Percentiles rank a stretch among this genome's conserved stretches.
These are phyloP conservation scores for Drosophila pandora DNA, from an alignment of 1,140 invertebrate genomes.

Conservation along the genomic window DNA sequence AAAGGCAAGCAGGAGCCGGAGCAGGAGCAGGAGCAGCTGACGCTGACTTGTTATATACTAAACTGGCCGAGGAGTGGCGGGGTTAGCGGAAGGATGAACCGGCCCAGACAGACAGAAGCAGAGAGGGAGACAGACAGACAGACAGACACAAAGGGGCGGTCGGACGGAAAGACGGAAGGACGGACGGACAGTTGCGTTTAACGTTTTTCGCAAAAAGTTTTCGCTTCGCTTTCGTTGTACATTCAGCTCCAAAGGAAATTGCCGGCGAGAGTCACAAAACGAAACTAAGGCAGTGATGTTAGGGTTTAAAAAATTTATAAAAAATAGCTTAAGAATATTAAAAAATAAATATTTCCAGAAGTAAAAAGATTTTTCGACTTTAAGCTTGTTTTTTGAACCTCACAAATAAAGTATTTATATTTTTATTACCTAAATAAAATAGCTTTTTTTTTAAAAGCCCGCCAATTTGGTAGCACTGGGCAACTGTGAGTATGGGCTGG, in stretches of 20 bases:
- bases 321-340: neutral
- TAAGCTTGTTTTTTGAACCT: too few relatives aligned
- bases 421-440: neutral
- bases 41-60: conserved; percentile 82
- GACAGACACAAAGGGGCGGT: conserved; percentile 46
- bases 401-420: neutral
- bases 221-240: conserved; percentile 66
- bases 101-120: conserved; percentile 46
- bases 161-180: conserved; percentile 37
- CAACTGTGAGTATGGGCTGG: neutral
- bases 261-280: conserved; percentile 38
- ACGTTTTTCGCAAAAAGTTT: conserved; percentile 78
- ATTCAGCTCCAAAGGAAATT: conserved; percentile 58
- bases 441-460: neutral
- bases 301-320: neutral
- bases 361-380: neutral
- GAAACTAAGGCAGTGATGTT: conserved; percentile 42
- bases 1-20: conserved; percentile 12
- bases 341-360: neutral
- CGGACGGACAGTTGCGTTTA: conserved; percentile 70
- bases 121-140: conserved; percentile 22
- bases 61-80: conserved; percentile 54
- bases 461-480: conserved; percentile 17
- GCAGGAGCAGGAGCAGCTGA: conserved; percentile 61
- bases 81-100: conserved; percentile 73